Evolutionary conservation across 2,797 vertebrate genomes (phyloP).

Genomic region (Intellagama lesueurii): DNA sequence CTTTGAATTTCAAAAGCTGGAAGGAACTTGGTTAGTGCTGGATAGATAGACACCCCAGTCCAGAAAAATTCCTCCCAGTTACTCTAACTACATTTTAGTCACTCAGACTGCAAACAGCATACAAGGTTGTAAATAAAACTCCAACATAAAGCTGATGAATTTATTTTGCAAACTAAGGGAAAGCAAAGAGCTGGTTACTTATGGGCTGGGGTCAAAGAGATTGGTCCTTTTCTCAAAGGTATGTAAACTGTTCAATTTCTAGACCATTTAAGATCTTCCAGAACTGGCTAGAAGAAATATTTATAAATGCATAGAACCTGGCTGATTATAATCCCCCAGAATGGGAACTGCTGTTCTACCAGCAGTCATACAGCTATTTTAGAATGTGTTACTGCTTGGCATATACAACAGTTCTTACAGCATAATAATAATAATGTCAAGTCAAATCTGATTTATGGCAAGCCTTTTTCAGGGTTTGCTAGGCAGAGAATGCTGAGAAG

Average conservation of each 20-base stretch:
- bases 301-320: neutral
- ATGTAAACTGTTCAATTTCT: neutral
- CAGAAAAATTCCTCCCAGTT: too few species aligned
- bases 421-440: too few species aligned
- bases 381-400: neutral
- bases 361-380: neutral
- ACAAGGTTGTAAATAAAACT: neutral
- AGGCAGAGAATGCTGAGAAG: too few species aligned
- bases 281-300: constrained; percentile 7
- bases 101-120: neutral
- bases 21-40: too few species aligned
- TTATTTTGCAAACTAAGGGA: constrained; percentile 10
- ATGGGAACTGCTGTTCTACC: neutral
- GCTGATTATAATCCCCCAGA: neutral
- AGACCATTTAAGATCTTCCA: neutral
- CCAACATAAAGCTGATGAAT: neutral
- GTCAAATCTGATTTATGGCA: too few species aligned
- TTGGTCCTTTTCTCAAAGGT: neutral
- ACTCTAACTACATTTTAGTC: too few species aligned
- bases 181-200: constrained; percentile 7
- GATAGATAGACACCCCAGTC: too few species aligned
- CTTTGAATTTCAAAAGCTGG: too few species aligned
- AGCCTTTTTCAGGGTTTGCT: too few species aligned
- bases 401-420: neutral
- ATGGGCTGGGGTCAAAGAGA: neutral